These are phyloP conservation scores for Hoplodrina blanda DNA, from an alignment of 2,888 invertebrate genomes.

Conservation along the genomic window DNA sequence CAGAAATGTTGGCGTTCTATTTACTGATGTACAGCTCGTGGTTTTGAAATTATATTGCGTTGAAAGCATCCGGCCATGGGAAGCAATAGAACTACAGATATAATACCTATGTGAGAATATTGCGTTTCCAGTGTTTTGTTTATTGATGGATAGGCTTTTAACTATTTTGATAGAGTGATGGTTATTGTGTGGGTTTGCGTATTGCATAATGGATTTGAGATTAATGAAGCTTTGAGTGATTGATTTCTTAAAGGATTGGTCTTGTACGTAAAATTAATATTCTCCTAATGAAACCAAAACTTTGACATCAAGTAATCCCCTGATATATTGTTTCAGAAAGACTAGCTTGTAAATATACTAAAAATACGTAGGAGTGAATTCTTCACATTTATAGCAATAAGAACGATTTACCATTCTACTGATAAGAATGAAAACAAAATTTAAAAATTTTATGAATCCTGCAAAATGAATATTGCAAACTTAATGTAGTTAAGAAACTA, in stretches of 20 bases:
- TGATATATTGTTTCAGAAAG: too few species aligned
- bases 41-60: slow-evolving; percentile 39
- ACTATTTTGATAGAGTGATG: slow-evolving; percentile 1
- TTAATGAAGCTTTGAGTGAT: not conserved
- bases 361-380: too few species aligned
- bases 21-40: slow-evolving; percentile 31
- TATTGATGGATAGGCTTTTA: slow-evolving; percentile 7
- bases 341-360: too few species aligned
- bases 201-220: not conserved
- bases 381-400: not conserved
- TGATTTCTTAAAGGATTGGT: not conserved
- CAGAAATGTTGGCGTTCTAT: slow-evolving; percentile 28
- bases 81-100: not conserved
- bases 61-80: not conserved
- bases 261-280: too few species aligned
- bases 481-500: slow-evolving; percentile 16
- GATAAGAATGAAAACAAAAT: slow-evolving; percentile 7
- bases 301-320: too few species aligned
- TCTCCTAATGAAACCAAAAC: too few species aligned
- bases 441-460: not conserved
- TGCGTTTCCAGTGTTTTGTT: slow-evolving; percentile 5
- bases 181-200: not conserved
- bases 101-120: slow-evolving; percentile 4
- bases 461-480: slow-evolving; percentile 33
- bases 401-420: slow-evolving; percentile 2